phyloP scores from a whole-genome alignment of 1,140 invertebrate species.

The Lethrus apterus region DNA sequence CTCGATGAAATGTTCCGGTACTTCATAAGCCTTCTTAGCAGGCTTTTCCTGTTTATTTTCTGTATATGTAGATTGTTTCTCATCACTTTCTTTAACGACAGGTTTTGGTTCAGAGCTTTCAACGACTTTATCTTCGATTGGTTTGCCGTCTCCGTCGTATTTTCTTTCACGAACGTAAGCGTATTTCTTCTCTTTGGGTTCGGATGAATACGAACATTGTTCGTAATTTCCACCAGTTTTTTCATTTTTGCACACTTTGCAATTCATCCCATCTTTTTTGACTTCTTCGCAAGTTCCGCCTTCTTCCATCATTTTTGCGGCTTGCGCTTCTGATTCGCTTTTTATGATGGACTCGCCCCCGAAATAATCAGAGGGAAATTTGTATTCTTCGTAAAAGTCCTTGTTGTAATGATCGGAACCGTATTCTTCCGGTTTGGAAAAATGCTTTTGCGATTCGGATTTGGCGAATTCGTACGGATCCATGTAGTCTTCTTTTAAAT shows the following conservation, averaged over 20 bases:
- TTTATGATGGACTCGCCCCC: slow-evolving; percentile 26
- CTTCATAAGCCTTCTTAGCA: background rate
- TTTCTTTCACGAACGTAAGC: slow-evolving; percentile 55
- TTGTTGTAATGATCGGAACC: slow-evolving; percentile 23
- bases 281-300: slow-evolving; percentile 56
- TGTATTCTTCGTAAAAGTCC: slow-evolving; percentile 25
- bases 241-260: slow-evolving; percentile 57
- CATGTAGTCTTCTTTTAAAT: slow-evolving; percentile 19
- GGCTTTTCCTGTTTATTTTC: slow-evolving; percentile 4
- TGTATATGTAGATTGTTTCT: background rate
- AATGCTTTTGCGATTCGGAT: slow-evolving; percentile 25
- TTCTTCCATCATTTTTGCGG: slow-evolving; percentile 49
- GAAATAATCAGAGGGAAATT: slow-evolving; percentile 26
- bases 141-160: slow-evolving; percentile 48
- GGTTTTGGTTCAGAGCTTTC: slow-evolving; percentile 34
- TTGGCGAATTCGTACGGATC: slow-evolving; percentile 35
- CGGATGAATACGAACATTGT: slow-evolving; percentile 59
- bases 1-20: slow-evolving; percentile 6
- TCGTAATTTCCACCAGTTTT: slow-evolving; percentile 63
- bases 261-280: slow-evolving; percentile 54
- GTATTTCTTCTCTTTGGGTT: slow-evolving; percentile 62
- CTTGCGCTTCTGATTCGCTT: slow-evolving; percentile 47
- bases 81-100: slow-evolving; percentile 6
- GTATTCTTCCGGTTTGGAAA: slow-evolving; percentile 22
- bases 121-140: slow-evolving; percentile 39